Percentiles rank a stretch among this genome's conserved stretches.
Evolutionary conservation across 2,113 vertebrate species (phyloP).

Genomic region (Ptilonorhynchus violaceus): DNA sequence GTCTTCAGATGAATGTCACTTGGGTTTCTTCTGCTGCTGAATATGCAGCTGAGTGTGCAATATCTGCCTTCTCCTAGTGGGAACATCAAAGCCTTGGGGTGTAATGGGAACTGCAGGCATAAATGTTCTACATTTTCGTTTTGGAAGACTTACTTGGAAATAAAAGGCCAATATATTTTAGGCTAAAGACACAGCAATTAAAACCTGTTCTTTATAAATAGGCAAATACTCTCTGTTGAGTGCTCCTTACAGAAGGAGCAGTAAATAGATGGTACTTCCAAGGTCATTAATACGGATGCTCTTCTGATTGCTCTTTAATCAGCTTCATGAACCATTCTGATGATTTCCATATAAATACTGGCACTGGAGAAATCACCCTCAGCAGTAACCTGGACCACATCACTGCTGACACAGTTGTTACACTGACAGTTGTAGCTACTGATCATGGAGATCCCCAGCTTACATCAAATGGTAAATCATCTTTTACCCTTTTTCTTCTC

Average conservation of each 20-base stretch:
- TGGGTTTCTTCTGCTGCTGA: not conserved
- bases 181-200: not conserved
- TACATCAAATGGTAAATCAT: slow-evolving; percentile 67
- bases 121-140: not conserved
- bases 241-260: not conserved
- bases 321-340: slow-evolving; percentile 66
- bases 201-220: not conserved
- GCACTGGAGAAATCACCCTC: slow-evolving; percentile 72
- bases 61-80: not conserved
- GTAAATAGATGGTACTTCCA: not conserved
- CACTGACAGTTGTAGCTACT: slow-evolving; percentile 62
- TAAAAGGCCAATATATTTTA: not conserved
- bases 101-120: not conserved
- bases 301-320: not conserved
- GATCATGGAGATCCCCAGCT: slow-evolving; percentile 74
- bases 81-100: not conserved
- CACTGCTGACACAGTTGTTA: slow-evolving; percentile 56
- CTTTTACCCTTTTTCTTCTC: not conserved
- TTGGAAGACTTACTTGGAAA: not conserved
- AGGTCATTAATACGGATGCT: not conserved
- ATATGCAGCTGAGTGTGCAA: not conserved
- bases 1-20: not conserved
- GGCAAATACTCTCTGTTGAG: not conserved
- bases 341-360: slow-evolving; percentile 66
- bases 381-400: slow-evolving; percentile 54